Base-by-base conservation (phyloP, 2,113 vertebrate genomes). In the Casuarius casuarius region DNA sequence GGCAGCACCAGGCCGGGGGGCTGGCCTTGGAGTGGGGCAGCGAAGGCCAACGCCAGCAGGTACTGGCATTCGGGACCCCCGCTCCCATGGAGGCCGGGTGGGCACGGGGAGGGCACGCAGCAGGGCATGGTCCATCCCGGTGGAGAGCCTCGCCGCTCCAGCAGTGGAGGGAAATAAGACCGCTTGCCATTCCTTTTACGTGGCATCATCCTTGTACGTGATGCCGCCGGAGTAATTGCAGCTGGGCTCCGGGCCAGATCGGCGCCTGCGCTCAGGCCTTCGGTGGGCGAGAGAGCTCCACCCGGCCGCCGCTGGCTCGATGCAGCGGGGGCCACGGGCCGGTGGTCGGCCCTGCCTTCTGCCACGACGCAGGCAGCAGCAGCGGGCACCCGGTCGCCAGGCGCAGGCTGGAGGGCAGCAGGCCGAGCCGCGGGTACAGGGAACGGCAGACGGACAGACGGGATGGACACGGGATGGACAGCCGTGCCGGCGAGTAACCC, bases 151-250 rank as follows among this genome's bases (percentile, higher is more conserved):
- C 35, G 16, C 8, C 1, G 46, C 46, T 71, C 66, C 1, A 0
- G 82, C 77, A 62, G 33, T 54, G 59, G 83, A 72, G 72, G 23
- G 5, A 3, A 90, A 63, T 49, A 89, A 42, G 46, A 19, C 46
- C 71, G 76, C 68, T 76, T 82, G 91, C 96, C 92, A 89, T 96
- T 94, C 95, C 94, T 89, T 86, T 80, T 25, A 91, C 10, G 4
- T 95, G 89, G 79, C 92, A 95, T 96, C 94, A 89, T 83, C 70
- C 2, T 75, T 19, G 83, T 25, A 1, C 94, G 18, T 18, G 5
- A 2, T 19, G 83, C 76, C 0, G 28, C 76, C 10, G 54, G 19
- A 90, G 75, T 68, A 54, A 96, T 81, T 82, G 75, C 90, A 1
- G 8, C 79, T 10, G 54, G 96, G 96, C 86, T 14, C 67, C 52